These are phyloP conservation scores for Pollachius pollachius DNA, from an alignment of 2,113 vertebrate species.

Conservation along the genomic window DNA sequence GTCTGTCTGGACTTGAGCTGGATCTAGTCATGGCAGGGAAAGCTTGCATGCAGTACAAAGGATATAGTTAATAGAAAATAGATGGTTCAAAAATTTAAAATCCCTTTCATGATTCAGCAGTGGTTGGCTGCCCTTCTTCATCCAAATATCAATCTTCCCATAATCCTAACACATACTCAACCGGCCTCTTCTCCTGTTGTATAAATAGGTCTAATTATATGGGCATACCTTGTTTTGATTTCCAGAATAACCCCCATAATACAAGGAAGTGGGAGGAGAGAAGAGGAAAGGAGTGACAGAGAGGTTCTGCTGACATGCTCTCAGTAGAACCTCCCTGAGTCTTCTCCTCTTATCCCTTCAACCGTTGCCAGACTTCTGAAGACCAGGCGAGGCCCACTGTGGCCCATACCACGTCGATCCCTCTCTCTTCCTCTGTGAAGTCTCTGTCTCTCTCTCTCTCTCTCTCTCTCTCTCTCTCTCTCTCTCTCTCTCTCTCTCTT, in stretches of 20 bases:
- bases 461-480: constrained; percentile 87
- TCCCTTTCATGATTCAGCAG: too few species aligned
- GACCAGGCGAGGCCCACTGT: constrained; percentile 49
- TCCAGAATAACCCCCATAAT: background rate
- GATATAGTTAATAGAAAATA: too few species aligned
- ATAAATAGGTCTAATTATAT: too few species aligned
- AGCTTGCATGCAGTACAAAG: too few species aligned
- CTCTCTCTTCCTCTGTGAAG: constrained; percentile 70
- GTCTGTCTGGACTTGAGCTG: too few species aligned
- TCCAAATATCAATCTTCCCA: too few species aligned
- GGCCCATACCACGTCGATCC: constrained; percentile 43
- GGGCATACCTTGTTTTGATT: too few species aligned
- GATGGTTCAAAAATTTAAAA: too few species aligned
- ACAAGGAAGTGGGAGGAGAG: background rate
- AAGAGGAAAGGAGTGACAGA: constrained; percentile 16
- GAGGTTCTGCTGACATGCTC: constrained; percentile 53
- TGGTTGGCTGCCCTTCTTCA: too few species aligned
- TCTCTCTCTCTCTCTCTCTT: constrained; percentile 54
- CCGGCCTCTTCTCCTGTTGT: too few species aligned
- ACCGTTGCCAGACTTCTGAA: constrained; percentile 75
- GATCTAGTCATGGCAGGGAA: too few species aligned
- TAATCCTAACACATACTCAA: too few species aligned
- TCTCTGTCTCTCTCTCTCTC: constrained; percentile 42
- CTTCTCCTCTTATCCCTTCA: constrained; percentile 71
- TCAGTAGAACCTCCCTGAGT: constrained; percentile 62